These are phyloP conservation scores for Sinohyriopsis cumingii DNA, from an alignment of 2,888 invertebrate genomes.

Conservation along the genomic window DNA sequence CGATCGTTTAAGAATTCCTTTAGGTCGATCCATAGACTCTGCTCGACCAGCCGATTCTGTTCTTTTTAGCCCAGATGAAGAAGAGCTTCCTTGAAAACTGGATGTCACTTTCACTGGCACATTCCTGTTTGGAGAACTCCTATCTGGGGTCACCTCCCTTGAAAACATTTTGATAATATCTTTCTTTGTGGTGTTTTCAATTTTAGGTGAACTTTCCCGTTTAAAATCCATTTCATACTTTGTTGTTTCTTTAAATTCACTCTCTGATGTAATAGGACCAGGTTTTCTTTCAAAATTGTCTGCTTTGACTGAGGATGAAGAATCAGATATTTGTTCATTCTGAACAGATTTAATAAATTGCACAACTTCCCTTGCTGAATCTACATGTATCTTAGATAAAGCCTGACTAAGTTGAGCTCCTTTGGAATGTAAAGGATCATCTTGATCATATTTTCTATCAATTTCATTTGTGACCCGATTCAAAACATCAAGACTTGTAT, in stretches of 20 bases:
- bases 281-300: constrained; percentile 2
- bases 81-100: constrained; percentile 2
- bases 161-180: constrained; percentile 20
- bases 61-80: constrained; percentile 10
- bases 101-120: constrained; percentile 35
- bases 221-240: background rate
- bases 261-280: background rate
- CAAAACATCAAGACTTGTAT: constrained; percentile 44
- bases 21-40: constrained; percentile 44
- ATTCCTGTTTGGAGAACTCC: constrained; percentile 19
- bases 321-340: constrained; percentile 15
- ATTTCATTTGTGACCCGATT: constrained; percentile 36
- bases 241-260: background rate
- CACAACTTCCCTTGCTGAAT: constrained; percentile 39
- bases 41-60: constrained; percentile 47
- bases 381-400: constrained; percentile 29
- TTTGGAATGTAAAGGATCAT: constrained; percentile 7
- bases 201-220: background rate
- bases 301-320: background rate
- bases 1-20: constrained; percentile 59
- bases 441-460: constrained; percentile 15
- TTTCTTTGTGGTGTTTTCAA: constrained; percentile 1
- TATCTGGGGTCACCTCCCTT: constrained; percentile 35
- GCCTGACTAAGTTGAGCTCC: constrained; percentile 16
- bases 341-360: constrained; percentile 43